Evolutionary conservation across 2,888 invertebrate genomes (phyloP), one percentile per base, ranked within the genome.

Genomic region (Cordilura impudica): DNA sequence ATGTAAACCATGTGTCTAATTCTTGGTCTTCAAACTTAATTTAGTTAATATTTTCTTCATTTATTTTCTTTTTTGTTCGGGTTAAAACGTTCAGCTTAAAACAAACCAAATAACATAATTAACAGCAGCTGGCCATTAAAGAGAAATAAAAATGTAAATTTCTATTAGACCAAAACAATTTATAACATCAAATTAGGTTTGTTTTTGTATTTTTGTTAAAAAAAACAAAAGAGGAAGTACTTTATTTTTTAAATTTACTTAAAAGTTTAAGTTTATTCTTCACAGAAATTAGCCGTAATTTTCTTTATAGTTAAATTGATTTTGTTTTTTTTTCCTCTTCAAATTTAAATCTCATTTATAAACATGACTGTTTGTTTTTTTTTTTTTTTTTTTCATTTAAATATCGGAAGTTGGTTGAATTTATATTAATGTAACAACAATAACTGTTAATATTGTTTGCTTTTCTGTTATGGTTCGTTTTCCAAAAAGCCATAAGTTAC

Each of bases 51-150:
- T 43, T 61, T n/a, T 60, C 18, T 31, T 31, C 43, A 12, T 51
- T n/a, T n/a, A n/a, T n/a, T n/a, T n/a, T n/a, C n/a, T n/a, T n/a
- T n/a, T n/a, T n/a, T n/a, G n/a, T 45, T 26, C 5, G 10, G 10
- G 54, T 31, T 45, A 39, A 6, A 26, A 19, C 10, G 45, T 19
- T 31, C 43, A 21, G 45, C 8, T 19, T 54, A 18, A 58, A 47
- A 69, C 45, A 69, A 78, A 35, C 65, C n/a, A 45, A 72, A 54
- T 39, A 67, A 56, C 53, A 29, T 63, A 61, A 78, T 67, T 71
- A 77, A 49, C 58, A 63, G 60, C 78, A 69, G 69, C 70, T 73
- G 71, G 60, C 18, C 61, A 75, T 71, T 66, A 61, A 23, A 66
- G 16, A 5, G 19, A 23, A 74, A 69, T 49, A 47, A 35, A 66